Conservation (phyloP, 2,888 invertebrate genomes). For the Meiosimyza platycephala region DNA sequence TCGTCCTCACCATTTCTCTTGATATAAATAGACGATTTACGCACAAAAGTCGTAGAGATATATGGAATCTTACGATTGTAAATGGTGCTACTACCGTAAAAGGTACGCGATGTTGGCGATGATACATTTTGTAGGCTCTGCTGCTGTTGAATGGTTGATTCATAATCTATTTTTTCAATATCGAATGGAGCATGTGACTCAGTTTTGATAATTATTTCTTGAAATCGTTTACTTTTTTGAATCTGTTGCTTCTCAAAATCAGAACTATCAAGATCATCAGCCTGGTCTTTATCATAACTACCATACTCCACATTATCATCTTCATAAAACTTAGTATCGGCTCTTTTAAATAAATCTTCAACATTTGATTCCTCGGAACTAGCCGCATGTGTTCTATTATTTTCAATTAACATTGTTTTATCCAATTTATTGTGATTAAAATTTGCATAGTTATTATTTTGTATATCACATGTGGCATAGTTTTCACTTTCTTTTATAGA, state of each 20-base stretch:
- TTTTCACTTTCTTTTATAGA: constrained; percentile 7
- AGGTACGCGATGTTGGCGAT: constrained; percentile 45
- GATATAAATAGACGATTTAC: constrained; percentile 53
- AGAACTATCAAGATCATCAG: constrained; percentile 12
- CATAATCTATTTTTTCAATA: constrained; percentile 49
- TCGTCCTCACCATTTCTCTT: constrained; percentile 41
- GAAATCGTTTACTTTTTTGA: constrained; percentile 48
- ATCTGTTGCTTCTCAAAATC: constrained; percentile 15
- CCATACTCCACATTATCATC: constrained; percentile 17
- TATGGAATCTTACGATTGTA: constrained; percentile 55
- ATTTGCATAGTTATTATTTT: constrained; percentile 22
- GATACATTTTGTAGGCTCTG: constrained; percentile 27
- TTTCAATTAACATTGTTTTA: constrained; percentile 37
- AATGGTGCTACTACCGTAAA: constrained; percentile 55
- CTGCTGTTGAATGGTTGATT: constrained; percentile 29
- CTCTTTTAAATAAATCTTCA: no score
- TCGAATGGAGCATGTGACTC: constrained; percentile 60
- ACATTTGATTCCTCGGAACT: no score
- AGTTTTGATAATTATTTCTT: constrained; percentile 54
- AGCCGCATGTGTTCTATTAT: not conserved
- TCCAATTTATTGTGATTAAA: constrained; percentile 27
- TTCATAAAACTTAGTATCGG: not conserved
- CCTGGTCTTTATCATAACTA: not conserved
- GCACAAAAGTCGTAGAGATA: constrained; percentile 50
- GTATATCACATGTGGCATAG: constrained; percentile 5